phyloP scores from a whole-genome alignment of 2,113 vertebrate species.

The Anthoscopus minutus region DNA sequence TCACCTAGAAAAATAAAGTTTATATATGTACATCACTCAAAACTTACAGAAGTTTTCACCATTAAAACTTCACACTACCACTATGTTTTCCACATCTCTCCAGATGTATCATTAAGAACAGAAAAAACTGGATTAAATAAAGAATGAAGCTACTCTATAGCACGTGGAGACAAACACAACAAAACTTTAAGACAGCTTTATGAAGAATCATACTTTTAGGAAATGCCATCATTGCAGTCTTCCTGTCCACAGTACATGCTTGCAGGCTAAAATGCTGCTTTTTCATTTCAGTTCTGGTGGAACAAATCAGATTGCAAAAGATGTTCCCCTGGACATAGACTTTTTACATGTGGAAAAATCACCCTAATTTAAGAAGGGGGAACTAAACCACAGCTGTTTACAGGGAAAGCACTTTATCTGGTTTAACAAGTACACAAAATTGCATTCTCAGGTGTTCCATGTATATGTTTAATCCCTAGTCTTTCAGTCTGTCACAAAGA shows the following conservation, averaged over 20 bases:
- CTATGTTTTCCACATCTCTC: neutral
- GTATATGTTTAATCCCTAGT: neutral
- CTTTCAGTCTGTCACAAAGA: neutral
- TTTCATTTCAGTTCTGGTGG: neutral
- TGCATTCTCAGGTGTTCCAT: neutral
- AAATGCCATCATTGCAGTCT: neutral
- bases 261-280: neutral
- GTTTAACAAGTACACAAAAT: neutral
- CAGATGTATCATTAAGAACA: neutral
- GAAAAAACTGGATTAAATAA: neutral
- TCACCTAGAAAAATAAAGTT: neutral
- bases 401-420: neutral
- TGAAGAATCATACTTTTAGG: neutral
- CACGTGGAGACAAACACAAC: neutral
- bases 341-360: neutral
- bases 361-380: neutral
- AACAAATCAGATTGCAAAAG: neutral
- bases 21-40: neutral
- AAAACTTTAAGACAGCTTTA: neutral
- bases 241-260: neutral
- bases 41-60: neutral
- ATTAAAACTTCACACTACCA: neutral
- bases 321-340: neutral
- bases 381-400: neutral
- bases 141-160: neutral